These are phyloP conservation scores for Muscidifurax raptorellus DNA, from an alignment of 1,140 invertebrate species.

Conservation along the genomic window DNA sequence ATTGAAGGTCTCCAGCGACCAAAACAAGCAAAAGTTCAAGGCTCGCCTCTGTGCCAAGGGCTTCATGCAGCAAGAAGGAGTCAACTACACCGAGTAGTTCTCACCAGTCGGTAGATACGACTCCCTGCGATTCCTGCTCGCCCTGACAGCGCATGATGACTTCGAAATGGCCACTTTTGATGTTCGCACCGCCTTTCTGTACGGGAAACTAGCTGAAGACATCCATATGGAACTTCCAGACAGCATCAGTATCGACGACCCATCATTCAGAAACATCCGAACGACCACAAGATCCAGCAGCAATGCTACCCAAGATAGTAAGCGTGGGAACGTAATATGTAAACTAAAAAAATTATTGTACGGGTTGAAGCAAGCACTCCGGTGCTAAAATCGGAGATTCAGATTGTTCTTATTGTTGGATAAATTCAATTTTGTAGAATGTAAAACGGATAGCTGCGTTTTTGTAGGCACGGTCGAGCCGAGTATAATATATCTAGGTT, in stretches of 20 bases:
- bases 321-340: background rate
- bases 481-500: no score
- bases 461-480: no score
- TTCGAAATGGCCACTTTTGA: slow-evolving; percentile 24
- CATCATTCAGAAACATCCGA: background rate
- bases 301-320: no score
- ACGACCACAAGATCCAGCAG: no score
- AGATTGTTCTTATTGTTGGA: no score
- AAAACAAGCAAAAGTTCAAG: slow-evolving; percentile 29
- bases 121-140: slow-evolving; percentile 48
- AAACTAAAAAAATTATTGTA: slow-evolving; percentile 51
- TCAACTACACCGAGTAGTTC: slow-evolving; percentile 58
- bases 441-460: no score
- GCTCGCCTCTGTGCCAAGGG: slow-evolving; percentile 55
- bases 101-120: slow-evolving; percentile 47
- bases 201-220: slow-evolving; percentile 21
- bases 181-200: slow-evolving; percentile 36
- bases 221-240: slow-evolving; percentile 59
- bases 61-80: slow-evolving; percentile 54
- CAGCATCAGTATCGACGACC: slow-evolving; percentile 18
- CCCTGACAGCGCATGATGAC: background rate
- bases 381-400: no score
- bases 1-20: background rate
- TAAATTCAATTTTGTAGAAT: no score
- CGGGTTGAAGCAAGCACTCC: slow-evolving; percentile 56